phyloP scores from a whole-genome alignment of 2,888 invertebrate species.

The Hecatera dysodea region DNA sequence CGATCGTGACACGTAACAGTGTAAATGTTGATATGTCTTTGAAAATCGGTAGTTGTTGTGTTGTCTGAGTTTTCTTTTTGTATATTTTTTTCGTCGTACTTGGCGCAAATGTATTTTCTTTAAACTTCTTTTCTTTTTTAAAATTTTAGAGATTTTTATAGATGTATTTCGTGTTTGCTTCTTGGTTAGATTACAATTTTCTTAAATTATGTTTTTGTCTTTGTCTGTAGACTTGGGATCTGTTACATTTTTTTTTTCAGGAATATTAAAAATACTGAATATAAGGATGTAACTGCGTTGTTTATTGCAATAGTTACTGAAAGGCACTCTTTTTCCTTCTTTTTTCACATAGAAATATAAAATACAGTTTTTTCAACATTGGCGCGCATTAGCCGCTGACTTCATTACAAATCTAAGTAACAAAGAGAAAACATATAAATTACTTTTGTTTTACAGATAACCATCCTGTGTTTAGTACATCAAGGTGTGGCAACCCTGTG shows the following conservation, averaged over 20 bases:
- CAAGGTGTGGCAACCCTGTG: slow-evolving; percentile 47
- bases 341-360: background rate
- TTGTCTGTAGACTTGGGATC: background rate
- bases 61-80: background rate
- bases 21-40: background rate
- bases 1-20: background rate
- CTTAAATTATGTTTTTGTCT: background rate
- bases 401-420: background rate
- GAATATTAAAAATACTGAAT: background rate
- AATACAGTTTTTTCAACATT: too few species aligned
- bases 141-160: background rate
- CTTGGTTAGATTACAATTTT: background rate
- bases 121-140: background rate
- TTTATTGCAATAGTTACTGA: background rate
- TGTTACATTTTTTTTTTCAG: background rate
- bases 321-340: background rate
- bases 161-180: background rate
- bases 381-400: background rate
- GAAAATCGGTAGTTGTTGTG: background rate
- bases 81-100: background rate
- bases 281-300: background rate
- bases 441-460: slow-evolving; percentile 9
- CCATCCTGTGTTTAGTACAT: slow-evolving; percentile 43
- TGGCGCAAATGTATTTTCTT: background rate
- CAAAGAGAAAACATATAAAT: background rate